Evolutionary conservation across 2,113 vertebrate species (phyloP).

Genomic region (Macquaria ambigua): DNA sequence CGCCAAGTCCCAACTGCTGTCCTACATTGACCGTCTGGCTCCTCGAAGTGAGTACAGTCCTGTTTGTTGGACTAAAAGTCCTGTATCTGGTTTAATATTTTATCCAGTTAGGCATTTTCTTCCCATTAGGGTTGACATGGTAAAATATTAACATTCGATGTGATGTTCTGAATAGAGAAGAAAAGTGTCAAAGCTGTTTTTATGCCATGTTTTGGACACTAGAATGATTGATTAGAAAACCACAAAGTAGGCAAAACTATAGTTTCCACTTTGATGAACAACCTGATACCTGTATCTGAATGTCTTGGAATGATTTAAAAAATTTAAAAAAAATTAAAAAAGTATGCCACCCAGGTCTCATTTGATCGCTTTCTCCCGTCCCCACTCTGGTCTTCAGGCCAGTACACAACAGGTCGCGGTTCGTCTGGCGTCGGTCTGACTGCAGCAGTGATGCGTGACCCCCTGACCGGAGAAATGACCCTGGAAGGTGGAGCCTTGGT

Average conservation of each 20-base stretch:
- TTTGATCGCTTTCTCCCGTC: background rate
- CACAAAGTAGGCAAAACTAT: background rate
- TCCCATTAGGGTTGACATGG: background rate
- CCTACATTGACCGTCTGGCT: slow-evolving; percentile 93
- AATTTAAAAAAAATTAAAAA: too few relatives aligned
- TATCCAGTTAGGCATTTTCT: slow-evolving; percentile 29
- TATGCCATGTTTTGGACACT: background rate
- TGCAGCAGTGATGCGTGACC: slow-evolving; percentile 91
- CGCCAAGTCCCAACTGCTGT: slow-evolving; percentile 94
- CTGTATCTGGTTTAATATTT: slow-evolving; percentile 46
- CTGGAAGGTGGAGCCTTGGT: slow-evolving; percentile 93
- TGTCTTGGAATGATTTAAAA: background rate
- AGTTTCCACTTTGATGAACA: background rate
- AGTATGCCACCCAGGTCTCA: background rate
- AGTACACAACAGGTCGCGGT: slow-evolving; percentile 94
- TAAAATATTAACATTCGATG: slow-evolving; percentile 33
- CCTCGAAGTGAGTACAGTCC: slow-evolving; percentile 89
- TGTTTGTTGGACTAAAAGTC: background rate
- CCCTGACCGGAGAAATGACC: slow-evolving; percentile 89
- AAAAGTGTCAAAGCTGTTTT: background rate
- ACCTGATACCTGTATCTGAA: background rate
- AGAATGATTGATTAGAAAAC: background rate
- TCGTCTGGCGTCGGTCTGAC: slow-evolving; percentile 94
- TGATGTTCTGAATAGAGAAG: background rate
- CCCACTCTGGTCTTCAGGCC: slow-evolving; percentile 80